Percentiles rank a stretch among this genome's conserved stretches.
phyloP scores from a whole-genome alignment of 2,113 vertebrate genomes.

The Crotalus helleri region DNA sequence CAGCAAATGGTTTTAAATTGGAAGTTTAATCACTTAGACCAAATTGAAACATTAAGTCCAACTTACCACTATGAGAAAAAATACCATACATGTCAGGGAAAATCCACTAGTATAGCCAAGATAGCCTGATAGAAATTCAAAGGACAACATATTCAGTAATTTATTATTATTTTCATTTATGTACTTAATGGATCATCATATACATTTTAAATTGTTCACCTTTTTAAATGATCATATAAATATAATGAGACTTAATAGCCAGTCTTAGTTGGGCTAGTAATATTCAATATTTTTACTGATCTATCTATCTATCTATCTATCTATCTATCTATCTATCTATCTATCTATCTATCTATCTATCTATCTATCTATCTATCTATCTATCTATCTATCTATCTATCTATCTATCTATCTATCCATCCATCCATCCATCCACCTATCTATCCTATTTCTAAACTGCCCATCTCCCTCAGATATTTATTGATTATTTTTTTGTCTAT shows the following conservation, averaged over 20 bases:
- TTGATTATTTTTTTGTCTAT: background rate
- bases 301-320: no score
- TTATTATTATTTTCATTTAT: background rate
- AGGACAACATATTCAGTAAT: conserved; percentile 25
- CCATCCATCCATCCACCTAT: no score
- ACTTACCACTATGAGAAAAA: conserved; percentile 96
- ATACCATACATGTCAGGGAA: conserved; percentile 82
- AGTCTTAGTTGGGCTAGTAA: background rate
- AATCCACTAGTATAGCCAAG: conserved; percentile 83
- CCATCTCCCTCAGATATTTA: background rate
- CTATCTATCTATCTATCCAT: no score
- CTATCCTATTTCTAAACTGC: no score
- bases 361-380: no score
- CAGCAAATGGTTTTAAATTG: conserved; percentile 8
- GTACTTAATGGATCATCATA: conserved; percentile 6
- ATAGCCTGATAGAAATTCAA: conserved; percentile 72
- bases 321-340: no score
- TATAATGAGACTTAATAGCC: background rate
- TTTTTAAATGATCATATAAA: background rate
- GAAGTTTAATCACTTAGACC: background rate
- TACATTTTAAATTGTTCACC: background rate
- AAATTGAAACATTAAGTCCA: conserved; percentile 22
- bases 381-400: no score
- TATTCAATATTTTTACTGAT: background rate
- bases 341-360: no score